Percentiles rank a stretch among this genome's conserved stretches.
Conservation (phyloP, 2,888 invertebrate species). For the Chymomyza amoena region DNA sequence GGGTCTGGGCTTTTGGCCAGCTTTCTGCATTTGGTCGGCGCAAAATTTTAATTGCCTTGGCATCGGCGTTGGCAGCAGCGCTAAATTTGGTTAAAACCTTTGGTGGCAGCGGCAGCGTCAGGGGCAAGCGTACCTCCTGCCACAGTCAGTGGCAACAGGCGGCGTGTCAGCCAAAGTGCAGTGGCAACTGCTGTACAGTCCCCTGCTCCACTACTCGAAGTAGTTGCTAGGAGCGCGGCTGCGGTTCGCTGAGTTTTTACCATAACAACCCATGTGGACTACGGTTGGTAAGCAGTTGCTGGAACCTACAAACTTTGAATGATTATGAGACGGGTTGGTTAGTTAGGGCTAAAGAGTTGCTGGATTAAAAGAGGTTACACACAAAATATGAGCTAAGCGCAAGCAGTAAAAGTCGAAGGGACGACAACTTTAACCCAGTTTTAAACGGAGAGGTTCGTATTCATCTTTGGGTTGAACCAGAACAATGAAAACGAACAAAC, state of each 20-base stretch:
- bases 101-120: neutral
- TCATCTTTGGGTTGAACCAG: too few relatives aligned
- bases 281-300: neutral
- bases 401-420: too few relatives aligned
- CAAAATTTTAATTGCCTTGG: conserved; percentile 65
- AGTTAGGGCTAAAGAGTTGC: neutral
- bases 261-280: neutral
- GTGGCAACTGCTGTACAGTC: neutral
- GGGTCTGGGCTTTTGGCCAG: neutral
- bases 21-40: conserved; percentile 35
- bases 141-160: neutral
- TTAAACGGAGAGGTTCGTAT: too few relatives aligned
- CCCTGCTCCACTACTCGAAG: neutral
- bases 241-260: neutral
- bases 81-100: conserved; percentile 55
- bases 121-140: neutral
- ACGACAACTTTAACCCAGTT: too few relatives aligned
- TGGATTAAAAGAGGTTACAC: too few relatives aligned
- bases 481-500: too few relatives aligned
- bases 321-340: neutral
- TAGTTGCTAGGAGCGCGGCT: neutral
- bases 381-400: too few relatives aligned
- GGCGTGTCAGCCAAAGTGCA: neutral
- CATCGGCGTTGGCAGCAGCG: conserved; percentile 41
- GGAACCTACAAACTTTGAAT: neutral